Conservation (phyloP, 2,888 invertebrate genomes). For the Baronia brevicornis region DNA sequence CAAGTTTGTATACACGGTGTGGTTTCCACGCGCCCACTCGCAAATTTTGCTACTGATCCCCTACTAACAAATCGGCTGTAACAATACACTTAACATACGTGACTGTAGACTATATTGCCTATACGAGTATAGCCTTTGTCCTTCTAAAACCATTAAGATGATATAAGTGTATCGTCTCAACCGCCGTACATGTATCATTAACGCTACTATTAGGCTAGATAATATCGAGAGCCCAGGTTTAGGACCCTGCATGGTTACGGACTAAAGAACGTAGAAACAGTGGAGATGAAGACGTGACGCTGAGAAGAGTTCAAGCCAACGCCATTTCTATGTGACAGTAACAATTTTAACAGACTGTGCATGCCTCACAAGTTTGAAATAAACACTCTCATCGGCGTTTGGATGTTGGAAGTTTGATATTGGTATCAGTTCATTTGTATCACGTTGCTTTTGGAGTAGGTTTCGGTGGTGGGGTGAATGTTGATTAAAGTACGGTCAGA, state of each 20-base stretch:
- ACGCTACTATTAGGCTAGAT: conserved; percentile 65
- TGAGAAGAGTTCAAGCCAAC: conserved; percentile 16
- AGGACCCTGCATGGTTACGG: conserved; percentile 60
- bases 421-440: conserved; percentile 16
- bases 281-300: conserved; percentile 10
- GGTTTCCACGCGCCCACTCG: conserved; percentile 70
- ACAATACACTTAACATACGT: conserved; percentile 34
- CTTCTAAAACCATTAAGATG: conserved; percentile 14
- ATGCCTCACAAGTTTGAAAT: conserved; percentile 41
- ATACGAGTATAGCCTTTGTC: conserved; percentile 16
- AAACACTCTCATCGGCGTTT: conserved; percentile 24
- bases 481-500: conserved; percentile 13
- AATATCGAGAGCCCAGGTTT: conserved; percentile 52
- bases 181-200: conserved; percentile 56
- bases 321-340: no score
- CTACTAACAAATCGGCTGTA: conserved; percentile 62
- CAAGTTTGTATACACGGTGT: conserved; percentile 54
- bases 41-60: conserved; percentile 64
- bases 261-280: conserved; percentile 24
- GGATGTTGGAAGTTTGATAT: conserved; percentile 7
- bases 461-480: conserved; percentile 40
- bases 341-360: conserved; percentile 56
- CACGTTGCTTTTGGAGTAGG: conserved; percentile 35
- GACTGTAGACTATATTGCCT: conserved; percentile 7
- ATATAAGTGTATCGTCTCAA: conserved; percentile 46